These are phyloP conservation scores for Polydrusus pterygomalis DNA, from an alignment of 2,888 invertebrate genomes.

Conservation along the genomic window DNA sequence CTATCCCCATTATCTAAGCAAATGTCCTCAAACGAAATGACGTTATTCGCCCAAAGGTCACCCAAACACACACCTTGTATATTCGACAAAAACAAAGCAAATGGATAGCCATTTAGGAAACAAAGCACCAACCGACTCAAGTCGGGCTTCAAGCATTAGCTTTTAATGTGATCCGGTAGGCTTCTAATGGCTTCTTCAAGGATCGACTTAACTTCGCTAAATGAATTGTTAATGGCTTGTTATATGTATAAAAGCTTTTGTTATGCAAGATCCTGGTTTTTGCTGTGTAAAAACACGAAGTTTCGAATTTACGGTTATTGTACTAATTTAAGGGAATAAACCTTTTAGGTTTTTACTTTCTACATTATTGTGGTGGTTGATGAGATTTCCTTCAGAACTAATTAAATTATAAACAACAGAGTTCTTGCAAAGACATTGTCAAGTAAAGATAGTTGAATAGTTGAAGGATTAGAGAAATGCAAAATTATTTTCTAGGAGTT, in stretches of 20 bases:
- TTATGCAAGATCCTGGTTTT: slow-evolving; percentile 19
- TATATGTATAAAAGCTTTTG: slow-evolving; percentile 34
- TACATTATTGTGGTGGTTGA: not conserved
- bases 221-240: slow-evolving; percentile 50
- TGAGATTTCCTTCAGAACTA: not conserved
- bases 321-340: slow-evolving; percentile 2
- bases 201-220: slow-evolving; percentile 49
- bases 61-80: slow-evolving; percentile 4
- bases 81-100: slow-evolving; percentile 39
- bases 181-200: slow-evolving; percentile 50
- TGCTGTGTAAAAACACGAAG: slow-evolving; percentile 16
- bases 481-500: no score
- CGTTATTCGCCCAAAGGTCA: slow-evolving; percentile 8
- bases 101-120: slow-evolving; percentile 48
- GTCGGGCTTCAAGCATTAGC: slow-evolving; percentile 49
- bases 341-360: not conserved
- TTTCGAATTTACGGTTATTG: slow-evolving; percentile 3
- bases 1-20: no score
- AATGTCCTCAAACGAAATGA: not conserved
- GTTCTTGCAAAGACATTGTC: no score
- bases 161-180: slow-evolving; percentile 52
- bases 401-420: no score
- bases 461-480: no score
- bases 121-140: slow-evolving; percentile 47
- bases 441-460: no score